Evolutionary conservation across 2,888 invertebrate species (phyloP).

Genomic region (Scaptomyza cyrtandrae): DNA sequence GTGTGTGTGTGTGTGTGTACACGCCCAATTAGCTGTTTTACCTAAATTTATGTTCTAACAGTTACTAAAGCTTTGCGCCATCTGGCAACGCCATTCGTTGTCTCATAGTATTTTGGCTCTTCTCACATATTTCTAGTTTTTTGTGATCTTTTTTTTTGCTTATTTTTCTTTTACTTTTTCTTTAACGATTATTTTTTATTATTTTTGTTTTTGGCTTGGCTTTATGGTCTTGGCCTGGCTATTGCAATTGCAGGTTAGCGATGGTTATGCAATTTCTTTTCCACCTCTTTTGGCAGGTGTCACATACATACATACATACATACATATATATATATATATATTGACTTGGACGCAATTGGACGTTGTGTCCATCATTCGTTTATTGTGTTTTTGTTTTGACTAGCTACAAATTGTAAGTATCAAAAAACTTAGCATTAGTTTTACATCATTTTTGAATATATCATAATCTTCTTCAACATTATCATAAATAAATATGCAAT

Average conservation of each 20-base stretch:
- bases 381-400: conserved; percentile 42
- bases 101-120: conserved; percentile 46
- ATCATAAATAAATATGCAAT: too few relatives aligned
- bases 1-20: conserved; percentile 8
- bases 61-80: conserved; percentile 16
- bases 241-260: conserved; percentile 18
- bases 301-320: conserved; percentile 6
- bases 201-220: conserved; percentile 32
- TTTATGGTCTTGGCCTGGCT: conserved; percentile 38
- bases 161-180: too few relatives aligned
- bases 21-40: conserved; percentile 18
- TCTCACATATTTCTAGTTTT: conserved; percentile 22
- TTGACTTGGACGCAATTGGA: conserved; percentile 62
- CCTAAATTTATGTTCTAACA: conserved; percentile 6
- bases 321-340: background rate
- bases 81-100: conserved; percentile 59
- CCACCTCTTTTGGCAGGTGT: conserved; percentile 58
- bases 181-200: background rate
- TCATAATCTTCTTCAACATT: background rate
- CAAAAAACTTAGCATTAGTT: conserved; percentile 64
- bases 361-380: conserved; percentile 29
- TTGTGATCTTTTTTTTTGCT: background rate
- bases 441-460: conserved; percentile 33
- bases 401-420: conserved; percentile 72
- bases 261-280: conserved; percentile 1